A percentile compares a stretch with the other conserved stretches of the same genome.
These are phyloP conservation scores for Xenops minutus DNA, from an alignment of 2,797 vertebrate genomes.

Conservation along the genomic window DNA sequence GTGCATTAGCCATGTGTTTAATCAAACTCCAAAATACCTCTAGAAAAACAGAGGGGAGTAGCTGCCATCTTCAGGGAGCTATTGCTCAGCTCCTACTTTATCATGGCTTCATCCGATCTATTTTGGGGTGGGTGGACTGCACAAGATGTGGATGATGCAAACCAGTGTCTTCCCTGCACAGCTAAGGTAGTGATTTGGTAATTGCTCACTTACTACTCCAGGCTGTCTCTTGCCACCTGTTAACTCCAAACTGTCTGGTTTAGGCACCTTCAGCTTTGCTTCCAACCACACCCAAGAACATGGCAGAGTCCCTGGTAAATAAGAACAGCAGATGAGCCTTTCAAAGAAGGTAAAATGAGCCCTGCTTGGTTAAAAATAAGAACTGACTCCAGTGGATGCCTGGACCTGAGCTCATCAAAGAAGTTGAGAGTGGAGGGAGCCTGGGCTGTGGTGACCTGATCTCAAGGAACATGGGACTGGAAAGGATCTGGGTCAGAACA, in stretches of 20 bases:
- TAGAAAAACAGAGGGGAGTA: background rate
- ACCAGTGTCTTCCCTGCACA: background rate
- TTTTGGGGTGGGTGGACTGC: background rate
- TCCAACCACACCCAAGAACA: accelerated
- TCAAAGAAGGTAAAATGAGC: background rate
- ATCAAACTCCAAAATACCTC: background rate
- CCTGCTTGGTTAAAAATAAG: background rate
- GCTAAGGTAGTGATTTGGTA: background rate
- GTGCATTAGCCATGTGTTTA: background rate
- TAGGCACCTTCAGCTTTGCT: background rate
- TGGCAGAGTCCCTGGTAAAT: accelerated
- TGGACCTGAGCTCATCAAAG: background rate
- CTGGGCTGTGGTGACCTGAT: background rate
- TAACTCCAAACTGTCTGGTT: background rate
- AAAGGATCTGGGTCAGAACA: background rate
- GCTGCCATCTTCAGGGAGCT: background rate
- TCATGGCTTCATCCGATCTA: background rate
- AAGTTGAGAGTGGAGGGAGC: background rate
- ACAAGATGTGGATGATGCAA: background rate
- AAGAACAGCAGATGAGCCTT: accelerated
- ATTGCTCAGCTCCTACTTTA: background rate
- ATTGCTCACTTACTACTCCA: background rate
- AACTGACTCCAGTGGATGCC: background rate
- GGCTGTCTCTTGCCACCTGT: background rate
- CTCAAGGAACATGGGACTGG: background rate